Evolutionary conservation across 2,888 invertebrate species (phyloP).

Genomic region (Cynaeus angustus): DNA sequence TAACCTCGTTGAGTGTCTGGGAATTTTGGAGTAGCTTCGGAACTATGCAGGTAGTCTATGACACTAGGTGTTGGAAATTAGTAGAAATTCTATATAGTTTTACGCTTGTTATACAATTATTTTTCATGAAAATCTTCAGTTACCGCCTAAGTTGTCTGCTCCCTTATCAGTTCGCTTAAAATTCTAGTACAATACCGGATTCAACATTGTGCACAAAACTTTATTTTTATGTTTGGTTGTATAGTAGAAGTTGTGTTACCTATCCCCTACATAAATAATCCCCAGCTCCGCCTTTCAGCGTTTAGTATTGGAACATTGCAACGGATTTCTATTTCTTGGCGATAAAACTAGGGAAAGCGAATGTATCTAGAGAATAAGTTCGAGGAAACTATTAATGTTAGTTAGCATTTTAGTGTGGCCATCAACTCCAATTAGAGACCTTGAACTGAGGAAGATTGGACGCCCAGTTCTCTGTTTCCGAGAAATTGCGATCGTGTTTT

Average conservation of each 20-base stretch:
- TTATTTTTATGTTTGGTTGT: background rate
- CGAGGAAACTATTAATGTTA: slow-evolving; percentile 12
- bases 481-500: slow-evolving; percentile 27
- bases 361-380: too few species aligned
- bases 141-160: too few species aligned
- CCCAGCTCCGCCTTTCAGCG: background rate
- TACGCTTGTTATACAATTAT: too few species aligned
- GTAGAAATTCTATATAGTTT: too few species aligned
- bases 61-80: too few species aligned
- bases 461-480: slow-evolving; percentile 16
- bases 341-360: too few species aligned
- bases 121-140: too few species aligned
- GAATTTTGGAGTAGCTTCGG: background rate
- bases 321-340: too few species aligned
- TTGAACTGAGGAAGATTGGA: too few species aligned
- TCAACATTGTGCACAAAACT: background rate
- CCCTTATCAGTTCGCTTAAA: background rate
- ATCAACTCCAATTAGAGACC: slow-evolving; percentile 12
- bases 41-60: too few species aligned
- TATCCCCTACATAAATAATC: background rate
- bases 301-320: background rate
- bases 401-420: slow-evolving; percentile 10
- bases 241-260: background rate
- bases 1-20: slow-evolving; percentile 2
- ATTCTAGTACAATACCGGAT: background rate